These are phyloP conservation scores for Phataginus tetradactyla DNA, from an alignment of 2,797 vertebrate species.

Conservation along the genomic window DNA sequence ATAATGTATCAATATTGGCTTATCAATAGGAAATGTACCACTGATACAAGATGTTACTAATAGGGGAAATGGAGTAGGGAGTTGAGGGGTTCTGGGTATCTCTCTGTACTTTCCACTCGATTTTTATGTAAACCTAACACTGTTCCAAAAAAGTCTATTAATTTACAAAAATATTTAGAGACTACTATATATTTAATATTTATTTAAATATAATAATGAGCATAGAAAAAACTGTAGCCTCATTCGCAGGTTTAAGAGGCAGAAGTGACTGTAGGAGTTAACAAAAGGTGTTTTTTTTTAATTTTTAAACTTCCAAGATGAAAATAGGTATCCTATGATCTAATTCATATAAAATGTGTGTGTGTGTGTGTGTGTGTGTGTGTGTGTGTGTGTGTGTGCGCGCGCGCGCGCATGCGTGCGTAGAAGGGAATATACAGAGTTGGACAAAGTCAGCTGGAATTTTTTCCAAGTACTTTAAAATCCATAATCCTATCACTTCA, in stretches of 20 bases:
- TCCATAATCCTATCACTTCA: neutral
- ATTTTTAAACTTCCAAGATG: slow-evolving; percentile 19
- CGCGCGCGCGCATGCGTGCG: neutral
- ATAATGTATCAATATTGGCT: neutral
- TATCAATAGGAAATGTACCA: neutral
- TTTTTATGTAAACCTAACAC: neutral
- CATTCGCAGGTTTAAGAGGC: neutral
- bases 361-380: neutral
- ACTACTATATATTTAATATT: neutral
- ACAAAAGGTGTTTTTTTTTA: rapidly evolving
- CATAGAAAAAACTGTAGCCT: neutral
- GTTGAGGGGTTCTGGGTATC: neutral
- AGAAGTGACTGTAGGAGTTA: neutral
- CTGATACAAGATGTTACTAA: neutral
- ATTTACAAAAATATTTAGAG: neutral
- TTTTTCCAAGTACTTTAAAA: slow-evolving; percentile 27
- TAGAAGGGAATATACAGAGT: neutral
- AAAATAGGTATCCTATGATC: neutral
- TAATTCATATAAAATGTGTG: neutral
- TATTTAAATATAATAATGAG: slow-evolving; percentile 10
- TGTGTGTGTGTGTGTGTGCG: neutral
- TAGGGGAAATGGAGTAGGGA: neutral
- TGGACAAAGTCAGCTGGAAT: neutral
- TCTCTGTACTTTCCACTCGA: neutral
- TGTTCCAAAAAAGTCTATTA: neutral